These are phyloP conservation scores for Nowickia ferox DNA, from an alignment of 2,888 invertebrate species.

Conservation along the genomic window DNA sequence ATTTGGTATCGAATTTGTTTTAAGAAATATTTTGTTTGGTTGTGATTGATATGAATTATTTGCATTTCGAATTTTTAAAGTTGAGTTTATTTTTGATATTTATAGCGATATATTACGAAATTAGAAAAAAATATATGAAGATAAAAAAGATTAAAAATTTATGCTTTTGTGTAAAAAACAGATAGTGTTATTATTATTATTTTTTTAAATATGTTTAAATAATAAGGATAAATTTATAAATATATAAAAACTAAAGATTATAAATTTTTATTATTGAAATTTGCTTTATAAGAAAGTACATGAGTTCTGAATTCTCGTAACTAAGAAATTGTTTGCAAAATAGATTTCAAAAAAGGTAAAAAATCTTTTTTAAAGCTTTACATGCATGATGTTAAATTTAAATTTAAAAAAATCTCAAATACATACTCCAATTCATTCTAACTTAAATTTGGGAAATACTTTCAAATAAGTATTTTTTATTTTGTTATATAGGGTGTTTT, in stretches of 20 bases:
- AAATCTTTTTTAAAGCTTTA: conserved; percentile 48
- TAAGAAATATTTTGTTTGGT: conserved; percentile 42
- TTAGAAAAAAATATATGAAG: conserved; percentile 71
- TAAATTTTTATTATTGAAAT: conserved; percentile 14
- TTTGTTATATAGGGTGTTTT: too few species aligned
- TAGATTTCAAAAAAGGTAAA: conserved; percentile 5
- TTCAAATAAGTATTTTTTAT: conserved; percentile 8
- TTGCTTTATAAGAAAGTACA: conserved; percentile 12
- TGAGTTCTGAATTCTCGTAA: conserved; percentile 38
- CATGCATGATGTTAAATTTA: conserved; percentile 59
- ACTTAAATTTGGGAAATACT: conserved; percentile 43
- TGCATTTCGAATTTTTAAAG: conserved; percentile 60
- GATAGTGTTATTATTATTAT: conserved; percentile 2
- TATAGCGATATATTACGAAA: conserved; percentile 70
- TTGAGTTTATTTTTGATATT: conserved; percentile 61
- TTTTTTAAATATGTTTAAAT: conserved; percentile 25
- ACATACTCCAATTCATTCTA: conserved; percentile 58
- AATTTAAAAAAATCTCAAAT: conserved; percentile 31
- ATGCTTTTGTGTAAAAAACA: conserved; percentile 36
- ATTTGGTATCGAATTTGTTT: conserved; percentile 55
- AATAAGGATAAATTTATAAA: background rate
- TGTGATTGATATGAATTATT: conserved; percentile 65
- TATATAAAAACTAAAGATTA: conserved; percentile 14
- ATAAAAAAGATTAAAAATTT: conserved; percentile 69
- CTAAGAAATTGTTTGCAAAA: conserved; percentile 59